A percentile compares a stretch with the other conserved stretches of the same genome.
Evolutionary conservation across 2,113 vertebrate genomes (phyloP).

Genomic region (Hippopotamus amphibius): DNA sequence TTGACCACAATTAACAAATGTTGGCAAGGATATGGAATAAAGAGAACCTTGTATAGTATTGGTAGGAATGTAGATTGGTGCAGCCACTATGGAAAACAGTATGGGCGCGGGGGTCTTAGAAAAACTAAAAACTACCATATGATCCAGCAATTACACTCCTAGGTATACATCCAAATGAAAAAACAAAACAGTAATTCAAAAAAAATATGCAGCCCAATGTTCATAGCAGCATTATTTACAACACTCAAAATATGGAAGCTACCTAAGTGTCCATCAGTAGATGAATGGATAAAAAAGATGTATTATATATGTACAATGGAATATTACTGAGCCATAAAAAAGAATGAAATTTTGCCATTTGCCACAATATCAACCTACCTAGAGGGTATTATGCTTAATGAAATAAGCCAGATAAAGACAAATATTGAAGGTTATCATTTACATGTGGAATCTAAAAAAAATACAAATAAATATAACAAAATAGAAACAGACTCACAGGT

Average conservation of each 20-base stretch:
- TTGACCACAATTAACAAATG: not conserved
- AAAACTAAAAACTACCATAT: not conserved
- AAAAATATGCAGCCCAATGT: not conserved
- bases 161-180: not conserved
- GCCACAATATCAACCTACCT: not conserved
- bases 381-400: not conserved
- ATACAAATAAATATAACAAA: not conserved
- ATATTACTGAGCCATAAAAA: not conserved
- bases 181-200: not conserved
- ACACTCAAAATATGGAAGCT: not conserved
- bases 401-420: not conserved
- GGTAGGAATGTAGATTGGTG: not conserved
- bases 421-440: not conserved
- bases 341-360: not conserved
- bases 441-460: not conserved
- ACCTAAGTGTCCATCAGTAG: not conserved
- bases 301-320: not conserved
- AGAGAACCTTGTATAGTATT: not conserved
- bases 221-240: not conserved
- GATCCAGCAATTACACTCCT: not conserved
- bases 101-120: rapidly evolving
- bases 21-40: not conserved
- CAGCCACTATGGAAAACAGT: not conserved
- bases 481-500: not conserved
- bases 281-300: not conserved